These are phyloP conservation scores for Dysdera silvatica DNA, from an alignment of 1,140 invertebrate species.

Conservation along the genomic window DNA sequence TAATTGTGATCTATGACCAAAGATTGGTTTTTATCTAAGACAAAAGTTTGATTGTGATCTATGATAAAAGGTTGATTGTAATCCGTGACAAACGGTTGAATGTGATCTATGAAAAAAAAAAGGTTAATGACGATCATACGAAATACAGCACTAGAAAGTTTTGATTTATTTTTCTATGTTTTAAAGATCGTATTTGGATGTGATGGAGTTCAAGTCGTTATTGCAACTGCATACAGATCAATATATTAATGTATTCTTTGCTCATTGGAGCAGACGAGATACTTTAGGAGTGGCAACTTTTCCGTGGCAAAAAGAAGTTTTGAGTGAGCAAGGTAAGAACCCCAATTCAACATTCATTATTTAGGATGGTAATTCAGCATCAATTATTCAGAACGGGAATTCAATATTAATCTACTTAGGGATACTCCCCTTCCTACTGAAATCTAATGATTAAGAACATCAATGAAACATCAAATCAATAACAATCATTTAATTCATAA, in stretches of 20 bases:
- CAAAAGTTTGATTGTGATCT: no score
- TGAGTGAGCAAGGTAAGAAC: not conserved
- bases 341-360: no score
- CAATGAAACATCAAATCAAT: no score
- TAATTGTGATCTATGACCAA: no score
- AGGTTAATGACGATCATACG: not conserved
- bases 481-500: no score
- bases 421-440: no score
- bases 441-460: no score
- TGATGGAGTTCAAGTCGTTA: not conserved
- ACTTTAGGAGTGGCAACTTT: conserved; percentile 2
- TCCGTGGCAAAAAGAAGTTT: conserved; percentile 1
- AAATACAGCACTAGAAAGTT: not conserved
- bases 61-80: not conserved
- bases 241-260: conserved; percentile 1
- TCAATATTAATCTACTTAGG: no score
- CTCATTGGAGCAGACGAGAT: conserved; percentile 1
- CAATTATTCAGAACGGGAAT: no score
- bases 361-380: no score
- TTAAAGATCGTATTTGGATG: not conserved
- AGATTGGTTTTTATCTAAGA: no score
- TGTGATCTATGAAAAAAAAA: not conserved
- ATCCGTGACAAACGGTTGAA: not conserved
- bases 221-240: not conserved
- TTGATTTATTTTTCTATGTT: not conserved